Conservation (phyloP, 2,888 invertebrate genomes). For the Shargacucullia verbasci region DNA sequence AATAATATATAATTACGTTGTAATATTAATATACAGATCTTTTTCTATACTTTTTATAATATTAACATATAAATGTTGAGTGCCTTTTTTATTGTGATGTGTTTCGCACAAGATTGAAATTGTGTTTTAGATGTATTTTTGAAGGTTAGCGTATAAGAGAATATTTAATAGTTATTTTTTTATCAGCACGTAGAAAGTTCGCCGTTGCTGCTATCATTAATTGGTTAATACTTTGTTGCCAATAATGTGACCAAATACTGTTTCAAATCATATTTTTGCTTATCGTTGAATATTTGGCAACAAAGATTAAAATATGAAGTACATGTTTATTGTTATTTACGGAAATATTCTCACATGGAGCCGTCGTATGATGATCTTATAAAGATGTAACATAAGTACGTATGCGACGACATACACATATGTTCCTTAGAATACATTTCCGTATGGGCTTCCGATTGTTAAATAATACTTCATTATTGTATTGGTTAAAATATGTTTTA, state of each 20-base stretch:
- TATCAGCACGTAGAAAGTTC: constrained; percentile 27
- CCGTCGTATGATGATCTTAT: no score
- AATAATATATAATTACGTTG: constrained; percentile 36
- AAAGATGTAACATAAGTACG: no score
- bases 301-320: constrained; percentile 10
- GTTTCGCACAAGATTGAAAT: constrained; percentile 54
- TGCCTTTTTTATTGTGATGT: constrained; percentile 64
- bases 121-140: constrained; percentile 67
- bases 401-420: no score
- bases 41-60: constrained; percentile 57
- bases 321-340: constrained; percentile 20
- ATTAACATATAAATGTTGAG: constrained; percentile 56
- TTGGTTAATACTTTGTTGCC: constrained; percentile 25
- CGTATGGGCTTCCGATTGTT: constrained; percentile 57
- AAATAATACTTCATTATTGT: constrained; percentile 67
- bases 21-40: constrained; percentile 35
- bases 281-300: constrained; percentile 8
- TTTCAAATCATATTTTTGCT: constrained; percentile 13
- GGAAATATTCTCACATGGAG: neutral
- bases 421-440: neutral
- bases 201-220: constrained; percentile 13
- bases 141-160: constrained; percentile 63
- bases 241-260: constrained; percentile 2
- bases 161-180: constrained; percentile 44
- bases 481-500: constrained; percentile 77